Percentiles rank a stretch among this genome's conserved stretches.
These are phyloP conservation scores for Aproaerema taeniolella DNA, from an alignment of 2,888 invertebrate species.

Conservation along the genomic window DNA sequence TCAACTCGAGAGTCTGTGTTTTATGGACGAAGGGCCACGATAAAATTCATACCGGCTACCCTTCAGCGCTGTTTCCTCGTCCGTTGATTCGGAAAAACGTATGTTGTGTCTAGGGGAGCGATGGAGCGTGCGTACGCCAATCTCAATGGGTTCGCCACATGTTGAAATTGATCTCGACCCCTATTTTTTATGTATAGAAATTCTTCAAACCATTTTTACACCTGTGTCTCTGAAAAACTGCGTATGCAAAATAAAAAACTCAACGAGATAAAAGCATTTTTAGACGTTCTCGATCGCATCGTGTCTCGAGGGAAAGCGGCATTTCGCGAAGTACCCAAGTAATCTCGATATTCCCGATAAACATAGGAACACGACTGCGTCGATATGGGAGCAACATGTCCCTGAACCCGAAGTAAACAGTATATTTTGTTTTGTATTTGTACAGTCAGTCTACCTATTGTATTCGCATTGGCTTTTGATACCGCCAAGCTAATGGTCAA, in stretches of 20 bases:
- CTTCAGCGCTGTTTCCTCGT: slow-evolving; percentile 6
- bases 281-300: background rate
- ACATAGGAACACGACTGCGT: background rate
- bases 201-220: background rate
- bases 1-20: slow-evolving; percentile 16
- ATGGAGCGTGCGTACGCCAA: background rate
- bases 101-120: slow-evolving; percentile 11
- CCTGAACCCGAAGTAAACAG: too few species aligned
- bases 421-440: slow-evolving; percentile 5
- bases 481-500: too few species aligned
- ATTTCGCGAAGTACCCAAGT: slow-evolving; percentile 5
- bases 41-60: slow-evolving; percentile 15
- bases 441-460: too few species aligned
- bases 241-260: background rate
- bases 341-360: slow-evolving; percentile 7
- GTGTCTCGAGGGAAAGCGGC: background rate
- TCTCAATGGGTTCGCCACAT: background rate
- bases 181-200: background rate
- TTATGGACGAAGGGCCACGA: slow-evolving; percentile 15
- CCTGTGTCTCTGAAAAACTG: background rate
- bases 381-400: too few species aligned
- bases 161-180: slow-evolving; percentile 1
- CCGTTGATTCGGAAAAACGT: slow-evolving; percentile 16
- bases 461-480: too few species aligned
- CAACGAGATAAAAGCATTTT: slow-evolving; percentile 3